Base-by-base conservation (phyloP, 2,888 invertebrate genomes). In the Drosophila incognita region DNA sequence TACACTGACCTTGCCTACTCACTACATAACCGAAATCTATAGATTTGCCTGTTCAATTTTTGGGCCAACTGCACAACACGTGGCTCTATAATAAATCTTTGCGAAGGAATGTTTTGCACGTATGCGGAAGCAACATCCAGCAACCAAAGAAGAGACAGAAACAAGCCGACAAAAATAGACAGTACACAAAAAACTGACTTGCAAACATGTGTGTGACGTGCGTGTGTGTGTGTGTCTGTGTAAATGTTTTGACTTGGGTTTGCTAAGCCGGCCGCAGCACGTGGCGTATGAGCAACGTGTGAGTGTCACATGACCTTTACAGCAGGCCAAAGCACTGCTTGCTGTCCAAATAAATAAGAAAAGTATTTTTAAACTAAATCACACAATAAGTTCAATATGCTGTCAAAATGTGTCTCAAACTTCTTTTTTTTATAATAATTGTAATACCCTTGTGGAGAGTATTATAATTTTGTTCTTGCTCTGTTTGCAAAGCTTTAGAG, bases 11-110 rank as follows among this genome's bases (percentile, higher is more conserved):
- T 78, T 72, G 76, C 24, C 57, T 67, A 71, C 46, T 71, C 79
- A 46, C 11, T 21, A 8, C 15, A 31, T 35, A 52, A n/a, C 63
- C 21, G 29, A 48, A 59, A 36, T 52, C 42, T 36, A 64, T 42
- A 58, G 74, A 62, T 74, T 81, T 71, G 76, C 63, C 67, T 75
- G 72, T 57, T 59, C 49, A 53, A 42, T 21, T 72, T 66, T 48
- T 53, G 36, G n/a, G 35, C 36, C 58, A 73, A 71, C 49, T 69
- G 64, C 56, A 83, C 74, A 74, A 72, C 81, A 87, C 80, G 83
- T 87, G 74, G 52, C 56, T 46, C 51, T 33, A 69, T 68, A 85
- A 85, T 85, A 85, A 87, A 87, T 85, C 83, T 76, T 79, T 81
- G 70, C 64, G 59, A 65, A 31, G 71, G 63, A 85, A 74, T 75